phyloP scores from a whole-genome alignment of 2,113 vertebrate species.

The Bufo bufo region DNA sequence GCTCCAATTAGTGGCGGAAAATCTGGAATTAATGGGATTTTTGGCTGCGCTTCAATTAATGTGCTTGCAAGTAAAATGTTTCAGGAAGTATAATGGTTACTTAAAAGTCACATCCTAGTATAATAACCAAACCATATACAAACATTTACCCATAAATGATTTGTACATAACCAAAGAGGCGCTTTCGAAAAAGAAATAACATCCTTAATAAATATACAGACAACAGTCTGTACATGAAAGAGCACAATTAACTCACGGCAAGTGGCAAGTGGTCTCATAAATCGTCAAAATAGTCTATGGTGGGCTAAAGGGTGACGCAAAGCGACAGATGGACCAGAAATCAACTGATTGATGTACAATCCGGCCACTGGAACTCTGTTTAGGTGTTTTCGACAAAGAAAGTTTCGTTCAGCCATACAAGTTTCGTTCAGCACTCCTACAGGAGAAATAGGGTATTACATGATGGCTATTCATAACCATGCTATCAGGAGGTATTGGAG shows the following conservation, averaged over 20 bases:
- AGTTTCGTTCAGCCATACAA: too few relatives aligned
- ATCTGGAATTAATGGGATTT: background rate
- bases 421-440: too few relatives aligned
- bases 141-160: background rate
- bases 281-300: too few relatives aligned
- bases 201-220: background rate
- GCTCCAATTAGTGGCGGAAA: background rate
- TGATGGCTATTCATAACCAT: too few relatives aligned
- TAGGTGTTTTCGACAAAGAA: too few relatives aligned
- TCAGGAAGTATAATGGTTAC: background rate
- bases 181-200: background rate
- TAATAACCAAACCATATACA: background rate
- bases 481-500: too few relatives aligned
- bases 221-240: too few relatives aligned
- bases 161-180: background rate
- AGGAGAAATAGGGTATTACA: too few relatives aligned
- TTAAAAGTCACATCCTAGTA: background rate
- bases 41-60: background rate
- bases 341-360: background rate
- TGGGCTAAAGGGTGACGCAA: too few relatives aligned
- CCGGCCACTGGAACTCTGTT: background rate
- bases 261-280: too few relatives aligned
- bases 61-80: background rate
- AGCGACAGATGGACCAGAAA: too few relatives aligned
- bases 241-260: too few relatives aligned